Evolutionary conservation across 2,888 invertebrate species (phyloP), one percentile per base, ranked within the genome.

Genomic region (Elmis aenea): DNA sequence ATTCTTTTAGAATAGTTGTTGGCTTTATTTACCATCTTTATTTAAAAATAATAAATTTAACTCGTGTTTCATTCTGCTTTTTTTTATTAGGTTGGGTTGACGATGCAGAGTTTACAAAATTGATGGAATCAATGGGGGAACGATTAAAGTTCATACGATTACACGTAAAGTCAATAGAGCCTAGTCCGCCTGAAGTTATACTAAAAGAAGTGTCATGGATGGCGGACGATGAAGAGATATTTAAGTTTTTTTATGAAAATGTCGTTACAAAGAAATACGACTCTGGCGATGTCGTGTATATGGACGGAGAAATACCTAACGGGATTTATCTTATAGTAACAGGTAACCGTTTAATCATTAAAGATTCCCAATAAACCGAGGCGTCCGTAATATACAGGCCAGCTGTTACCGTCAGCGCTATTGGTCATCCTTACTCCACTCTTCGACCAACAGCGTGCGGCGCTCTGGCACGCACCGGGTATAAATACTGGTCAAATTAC

Each of bases 91-190:
- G 79, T 2, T 72, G 78, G 38, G 58, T 79, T 1, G 79, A 79
- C 44, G 77, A 77, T 51, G 68, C 71, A 54, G 79, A 79, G 42
- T 73, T 71, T 38, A 63, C 61, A 2, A 59, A 75, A 20, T 53
- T 79, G 2, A 64, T 73, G 28, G 61, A 65, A 38, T 73, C 74
- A 1, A 68, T 79, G 8, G 74, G 77, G 33, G 72, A 72, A 21
- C 72, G 71, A 46, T 71, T 76, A 9, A 77, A 76, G 46, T 46
- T 66, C 35, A 26, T 34, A 1, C 8, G 31, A 14, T 33, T 21
- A 15, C 26, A 29, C n/a, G 25, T 52, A 16, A 42, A 36, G 24
- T 51, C 71, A 1, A 72, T 74, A 1, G 69, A 73, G 2, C 73
- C 73, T 0, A 70, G 72, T 5, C 65, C 72, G 0, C 73, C 74